These are phyloP conservation scores for Canis aureus DNA, from an alignment of 2,113 vertebrate genomes.

Conservation along the genomic window DNA sequence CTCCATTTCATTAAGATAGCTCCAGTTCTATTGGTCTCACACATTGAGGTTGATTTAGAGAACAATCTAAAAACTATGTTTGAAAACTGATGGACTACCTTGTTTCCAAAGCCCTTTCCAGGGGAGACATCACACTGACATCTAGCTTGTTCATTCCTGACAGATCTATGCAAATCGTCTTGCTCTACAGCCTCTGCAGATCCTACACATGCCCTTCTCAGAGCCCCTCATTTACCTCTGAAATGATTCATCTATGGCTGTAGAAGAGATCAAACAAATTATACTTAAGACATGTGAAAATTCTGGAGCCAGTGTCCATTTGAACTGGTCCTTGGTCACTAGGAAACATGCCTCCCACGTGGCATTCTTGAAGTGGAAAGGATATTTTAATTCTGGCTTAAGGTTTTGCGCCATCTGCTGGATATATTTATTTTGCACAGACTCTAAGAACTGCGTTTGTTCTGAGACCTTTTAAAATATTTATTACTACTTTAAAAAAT, in stretches of 20 bases:
- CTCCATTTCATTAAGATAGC: not conserved
- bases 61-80: not conserved
- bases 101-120: not conserved
- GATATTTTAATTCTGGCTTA: not conserved
- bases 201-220: not conserved
- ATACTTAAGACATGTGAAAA: no score
- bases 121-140: not conserved
- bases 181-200: not conserved
- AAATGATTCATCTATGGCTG: not conserved
- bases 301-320: not conserved
- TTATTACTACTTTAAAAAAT: not conserved
- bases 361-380: not conserved
- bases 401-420: slow-evolving; percentile 64
- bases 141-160: not conserved
- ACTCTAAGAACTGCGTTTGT: not conserved
- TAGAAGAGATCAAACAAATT: not conserved
- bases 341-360: not conserved
- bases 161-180: fast-evolving
- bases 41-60: not conserved
- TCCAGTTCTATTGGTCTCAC: not conserved
- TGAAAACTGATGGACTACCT: not conserved
- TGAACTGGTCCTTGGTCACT: not conserved
- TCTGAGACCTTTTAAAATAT: slow-evolving; percentile 22
- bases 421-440: slow-evolving; percentile 7
- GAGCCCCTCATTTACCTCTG: not conserved